Evolutionary conservation across 1,140 invertebrate genomes (phyloP).

Genomic region (Hormaphis cornu): DNA sequence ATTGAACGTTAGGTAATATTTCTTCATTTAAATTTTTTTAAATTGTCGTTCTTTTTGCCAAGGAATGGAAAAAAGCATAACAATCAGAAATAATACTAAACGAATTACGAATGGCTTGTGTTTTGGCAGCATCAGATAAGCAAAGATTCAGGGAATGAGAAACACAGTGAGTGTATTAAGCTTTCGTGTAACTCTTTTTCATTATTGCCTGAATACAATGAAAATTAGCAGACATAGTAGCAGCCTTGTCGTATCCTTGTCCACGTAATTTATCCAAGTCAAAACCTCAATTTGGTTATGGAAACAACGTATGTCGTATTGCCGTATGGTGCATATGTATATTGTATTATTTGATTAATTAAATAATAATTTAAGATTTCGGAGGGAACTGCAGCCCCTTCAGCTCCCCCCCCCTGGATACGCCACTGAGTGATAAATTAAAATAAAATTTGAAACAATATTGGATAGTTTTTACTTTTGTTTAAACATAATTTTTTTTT

Average conservation of each 20-base stretch:
- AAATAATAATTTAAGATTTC: too few species aligned
- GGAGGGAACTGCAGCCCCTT: too few species aligned
- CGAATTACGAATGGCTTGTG: constrained; percentile 23
- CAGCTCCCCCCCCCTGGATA: too few species aligned
- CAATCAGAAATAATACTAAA: constrained; percentile 23
- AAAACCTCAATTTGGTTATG: too few species aligned
- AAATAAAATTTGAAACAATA: too few species aligned
- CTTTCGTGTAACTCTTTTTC: background rate
- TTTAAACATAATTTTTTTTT: too few species aligned
- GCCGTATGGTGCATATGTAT: too few species aligned
- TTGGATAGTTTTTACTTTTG: too few species aligned
- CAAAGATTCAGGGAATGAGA: constrained; percentile 27
- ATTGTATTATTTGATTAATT: too few species aligned
- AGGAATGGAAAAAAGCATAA: background rate
- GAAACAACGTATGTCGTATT: too few species aligned
- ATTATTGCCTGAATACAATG: constrained; percentile 34
- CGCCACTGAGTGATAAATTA: too few species aligned
- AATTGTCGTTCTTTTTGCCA: background rate
- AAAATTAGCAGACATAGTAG: constrained; percentile 39
- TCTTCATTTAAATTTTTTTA: background rate
- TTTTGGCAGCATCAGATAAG: constrained; percentile 4
- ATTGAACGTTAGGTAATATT: background rate
- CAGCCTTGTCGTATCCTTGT: constrained; percentile 40
- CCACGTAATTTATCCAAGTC: constrained; percentile 3
- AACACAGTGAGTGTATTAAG: constrained; percentile 8